Evolutionary conservation across 2,888 invertebrate genomes (phyloP).

Genomic region (Orthosia gothica): DNA sequence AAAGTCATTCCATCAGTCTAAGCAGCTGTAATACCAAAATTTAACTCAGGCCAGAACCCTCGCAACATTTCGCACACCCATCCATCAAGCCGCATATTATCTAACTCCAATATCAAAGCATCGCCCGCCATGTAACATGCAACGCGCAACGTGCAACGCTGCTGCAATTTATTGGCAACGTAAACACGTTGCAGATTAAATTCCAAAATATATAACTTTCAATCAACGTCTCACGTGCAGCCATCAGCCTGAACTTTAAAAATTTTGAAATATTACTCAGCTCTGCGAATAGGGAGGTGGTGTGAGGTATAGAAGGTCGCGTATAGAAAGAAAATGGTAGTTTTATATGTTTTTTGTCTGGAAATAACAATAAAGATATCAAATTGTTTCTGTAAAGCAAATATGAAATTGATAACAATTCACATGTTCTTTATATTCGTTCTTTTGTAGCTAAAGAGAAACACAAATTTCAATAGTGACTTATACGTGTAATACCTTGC

Average conservation of each 20-base stretch:
- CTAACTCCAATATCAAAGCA: slow-evolving; percentile 53
- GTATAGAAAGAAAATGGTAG: slow-evolving; percentile 8
- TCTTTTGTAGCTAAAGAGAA: no score
- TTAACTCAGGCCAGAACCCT: slow-evolving; percentile 2
- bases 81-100: slow-evolving; percentile 48
- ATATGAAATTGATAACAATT: no score
- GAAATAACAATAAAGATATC: no score
- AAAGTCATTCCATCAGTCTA: not conserved
- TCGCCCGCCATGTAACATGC: slow-evolving; percentile 48
- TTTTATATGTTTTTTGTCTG: not conserved
- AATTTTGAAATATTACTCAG: slow-evolving; percentile 84
- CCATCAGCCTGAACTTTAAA: slow-evolving; percentile 80
- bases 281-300: slow-evolving; percentile 67
- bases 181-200: slow-evolving; percentile 77
- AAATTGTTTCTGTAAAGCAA: no score
- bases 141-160: slow-evolving; percentile 50
- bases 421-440: no score
- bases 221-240: slow-evolving; percentile 80
- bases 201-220: slow-evolving; percentile 82
- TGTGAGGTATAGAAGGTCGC: slow-evolving; percentile 53
- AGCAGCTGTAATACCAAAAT: not conserved
- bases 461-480: no score
- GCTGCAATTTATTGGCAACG: slow-evolving; percentile 68
- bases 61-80: slow-evolving; percentile 30
- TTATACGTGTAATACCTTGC: no score